Conservation (phyloP, 2,888 invertebrate species). For the Ephialtes manifestator region DNA sequence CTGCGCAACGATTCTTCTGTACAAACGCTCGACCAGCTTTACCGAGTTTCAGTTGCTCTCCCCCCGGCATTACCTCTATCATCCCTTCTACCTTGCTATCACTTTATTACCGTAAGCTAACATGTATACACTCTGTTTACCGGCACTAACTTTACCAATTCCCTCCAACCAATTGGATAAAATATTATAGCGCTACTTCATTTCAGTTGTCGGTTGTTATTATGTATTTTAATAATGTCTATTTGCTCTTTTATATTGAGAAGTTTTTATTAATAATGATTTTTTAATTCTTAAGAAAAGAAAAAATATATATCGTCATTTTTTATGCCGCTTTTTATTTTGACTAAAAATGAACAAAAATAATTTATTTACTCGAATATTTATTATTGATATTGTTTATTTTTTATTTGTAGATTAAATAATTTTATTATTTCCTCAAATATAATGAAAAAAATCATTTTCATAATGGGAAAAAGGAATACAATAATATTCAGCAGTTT, state of each 20-base stretch:
- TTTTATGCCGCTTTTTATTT: too few relatives aligned
- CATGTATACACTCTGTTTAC: slow-evolving; percentile 3
- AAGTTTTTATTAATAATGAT: too few relatives aligned
- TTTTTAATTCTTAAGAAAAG: too few relatives aligned
- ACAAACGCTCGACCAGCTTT: slow-evolving; percentile 54
- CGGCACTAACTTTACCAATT: slow-evolving; percentile 3
- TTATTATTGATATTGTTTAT: too few relatives aligned
- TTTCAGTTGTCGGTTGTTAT: slow-evolving; percentile 6
- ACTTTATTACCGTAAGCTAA: slow-evolving; percentile 36
- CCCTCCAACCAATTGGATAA: slow-evolving; percentile 24
- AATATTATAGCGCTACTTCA: slow-evolving; percentile 20
- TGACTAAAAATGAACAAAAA: too few relatives aligned
- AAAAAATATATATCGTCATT: neutral
- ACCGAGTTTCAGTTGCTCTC: slow-evolving; percentile 40
- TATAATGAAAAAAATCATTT: too few relatives aligned
- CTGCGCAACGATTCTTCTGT: slow-evolving; percentile 66
- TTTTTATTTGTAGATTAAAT: too few relatives aligned
- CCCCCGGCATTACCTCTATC: slow-evolving; percentile 42
- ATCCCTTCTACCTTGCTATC: slow-evolving; percentile 11
- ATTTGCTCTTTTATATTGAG: neutral
- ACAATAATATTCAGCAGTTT: too few relatives aligned
- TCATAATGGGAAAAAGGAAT: too few relatives aligned
- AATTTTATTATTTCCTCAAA: too few relatives aligned
- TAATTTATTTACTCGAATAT: too few relatives aligned
- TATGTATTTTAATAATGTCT: neutral